A percentile compares a stretch with the other conserved stretches of the same genome.
phyloP scores from a whole-genome alignment of 1,140 invertebrate species.

The Bilobella aurantiaca region DNA sequence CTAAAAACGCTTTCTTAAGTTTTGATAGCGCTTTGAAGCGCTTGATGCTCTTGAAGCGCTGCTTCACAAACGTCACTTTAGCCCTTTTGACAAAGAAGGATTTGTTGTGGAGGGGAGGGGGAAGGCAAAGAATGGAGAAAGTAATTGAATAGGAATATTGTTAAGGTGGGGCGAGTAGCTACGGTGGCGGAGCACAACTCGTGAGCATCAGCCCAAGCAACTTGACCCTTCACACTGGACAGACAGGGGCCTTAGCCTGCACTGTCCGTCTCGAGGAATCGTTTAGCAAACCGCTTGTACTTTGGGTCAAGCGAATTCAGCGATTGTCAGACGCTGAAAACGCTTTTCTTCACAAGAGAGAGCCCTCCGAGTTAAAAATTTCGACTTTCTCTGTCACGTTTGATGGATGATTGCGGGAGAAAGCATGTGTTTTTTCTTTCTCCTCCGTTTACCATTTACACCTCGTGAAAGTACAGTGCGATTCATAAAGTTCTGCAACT shows the following conservation, averaged over 20 bases:
- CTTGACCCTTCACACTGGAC: slow-evolving; percentile 24
- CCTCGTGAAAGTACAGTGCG: too few species aligned
- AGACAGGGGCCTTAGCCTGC: slow-evolving; percentile 27
- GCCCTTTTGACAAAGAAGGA: not conserved
- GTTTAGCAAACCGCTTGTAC: slow-evolving; percentile 10
- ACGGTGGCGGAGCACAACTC: slow-evolving; percentile 23
- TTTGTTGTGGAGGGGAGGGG: not conserved
- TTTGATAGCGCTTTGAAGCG: too few species aligned
- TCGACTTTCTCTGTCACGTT: not conserved
- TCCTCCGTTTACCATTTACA: too few species aligned
- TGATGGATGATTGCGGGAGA: slow-evolving; percentile 15
- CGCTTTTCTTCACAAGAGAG: not conserved
- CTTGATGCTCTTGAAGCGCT: not conserved
- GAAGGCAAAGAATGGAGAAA: slow-evolving; percentile 4
- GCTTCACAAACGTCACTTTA: not conserved
- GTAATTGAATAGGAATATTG: slow-evolving; percentile 17
- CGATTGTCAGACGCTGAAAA: not conserved
- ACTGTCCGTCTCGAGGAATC: slow-evolving; percentile 21
- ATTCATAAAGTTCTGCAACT: too few species aligned
- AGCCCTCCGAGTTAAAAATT: not conserved
- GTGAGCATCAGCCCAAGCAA: slow-evolving; percentile 27
- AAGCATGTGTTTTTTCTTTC: too few species aligned
- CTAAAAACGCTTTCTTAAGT: too few species aligned
- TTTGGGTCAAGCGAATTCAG: slow-evolving; percentile 28
- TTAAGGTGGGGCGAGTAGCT: not conserved